Base-by-base conservation (phyloP, 2,113 vertebrate genomes). In the Rallus limicola region DNA sequence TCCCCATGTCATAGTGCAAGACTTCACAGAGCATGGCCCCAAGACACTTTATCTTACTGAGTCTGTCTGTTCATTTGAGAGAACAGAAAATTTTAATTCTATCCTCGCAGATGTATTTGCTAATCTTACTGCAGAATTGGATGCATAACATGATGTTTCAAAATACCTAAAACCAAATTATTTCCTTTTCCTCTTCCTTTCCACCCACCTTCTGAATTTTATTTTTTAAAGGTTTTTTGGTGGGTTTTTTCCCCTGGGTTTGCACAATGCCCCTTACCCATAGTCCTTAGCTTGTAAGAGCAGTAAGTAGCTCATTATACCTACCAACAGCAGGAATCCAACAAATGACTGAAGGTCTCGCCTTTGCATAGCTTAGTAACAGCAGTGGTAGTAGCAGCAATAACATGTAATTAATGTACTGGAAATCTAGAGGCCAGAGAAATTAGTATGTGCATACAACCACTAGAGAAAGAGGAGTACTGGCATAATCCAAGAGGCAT, bases 321-420 rank as follows among this genome's bases (percentile, higher is more conserved):
- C 67, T 65, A 5, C 71, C 31, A 31, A 77, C 79, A 71, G 14
- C 76, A 78, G 94, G 90, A 94, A 90, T 80, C 79, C 52, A 36
- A 20, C 25, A 63, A 81, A 67, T 2, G 5, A 33, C 55, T 52
- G 59, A 81, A 95, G 52, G 74, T 88, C 60, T 95, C 77, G 25
- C n/a, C 24, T 40, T 82, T 75, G 72, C 88, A 93, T 60, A 88
- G 52, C 46, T 94, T 88, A 83, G 69, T 89, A 93, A 56, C 88
- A 94, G 80, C 72, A 89, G 62, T 85, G 55, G 70, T 90, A 85
- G 90, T 67, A 93, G 80, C 80, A 92, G 60, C 64, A 94, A 68
- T 92, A 92, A 91, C 62, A 52, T 82, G 62, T n/a, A 92, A 91
- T 95, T 92, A 92, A 92, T 91, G 65, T 93, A 64, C 74, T 68